Evolutionary conservation across 1,140 invertebrate genomes (phyloP).

Genomic region (Leptinotarsa undecemlineata): DNA sequence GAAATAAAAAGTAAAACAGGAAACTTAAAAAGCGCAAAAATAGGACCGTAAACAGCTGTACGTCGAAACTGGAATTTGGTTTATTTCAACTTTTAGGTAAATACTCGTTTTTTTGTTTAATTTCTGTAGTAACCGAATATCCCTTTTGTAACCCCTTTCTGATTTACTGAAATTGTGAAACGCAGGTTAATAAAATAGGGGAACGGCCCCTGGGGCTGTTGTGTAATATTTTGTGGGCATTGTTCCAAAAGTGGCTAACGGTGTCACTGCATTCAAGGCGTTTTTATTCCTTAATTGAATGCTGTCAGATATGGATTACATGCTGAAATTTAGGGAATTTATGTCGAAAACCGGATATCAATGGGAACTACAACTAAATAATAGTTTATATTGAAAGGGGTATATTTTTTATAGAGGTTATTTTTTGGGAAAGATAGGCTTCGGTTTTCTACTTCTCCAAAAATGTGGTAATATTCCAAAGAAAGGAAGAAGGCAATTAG

Average conservation of each 20-base stretch:
- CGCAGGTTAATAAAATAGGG: slow-evolving; percentile 6
- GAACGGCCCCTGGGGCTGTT: background rate
- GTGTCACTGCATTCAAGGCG: background rate
- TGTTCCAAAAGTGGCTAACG: slow-evolving; percentile 1
- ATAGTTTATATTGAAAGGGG: background rate
- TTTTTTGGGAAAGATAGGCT: too few species aligned
- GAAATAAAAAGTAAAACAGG: slow-evolving; percentile 11
- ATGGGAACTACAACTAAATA: background rate
- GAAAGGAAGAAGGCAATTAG: too few species aligned
- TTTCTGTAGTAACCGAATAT: slow-evolving; percentile 2
- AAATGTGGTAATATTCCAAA: too few species aligned
- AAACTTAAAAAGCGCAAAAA: slow-evolving; percentile 18
- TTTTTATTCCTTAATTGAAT: background rate
- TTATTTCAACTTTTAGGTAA: background rate
- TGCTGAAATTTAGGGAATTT: background rate
- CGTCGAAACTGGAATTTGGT: slow-evolving; percentile 7
- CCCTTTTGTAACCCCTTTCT: slow-evolving; percentile 2
- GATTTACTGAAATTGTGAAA: slow-evolving; percentile 12
- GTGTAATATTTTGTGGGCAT: background rate
- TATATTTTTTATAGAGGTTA: too few species aligned
- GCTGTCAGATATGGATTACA: slow-evolving; percentile 6
- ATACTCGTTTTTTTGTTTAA: background rate
- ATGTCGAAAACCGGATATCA: background rate
- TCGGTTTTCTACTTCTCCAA: too few species aligned
- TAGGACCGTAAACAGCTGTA: slow-evolving; percentile 10